These are phyloP conservation scores for Pseudomugil tenellus DNA, from an alignment of 2,797 vertebrate species.

Conservation along the genomic window DNA sequence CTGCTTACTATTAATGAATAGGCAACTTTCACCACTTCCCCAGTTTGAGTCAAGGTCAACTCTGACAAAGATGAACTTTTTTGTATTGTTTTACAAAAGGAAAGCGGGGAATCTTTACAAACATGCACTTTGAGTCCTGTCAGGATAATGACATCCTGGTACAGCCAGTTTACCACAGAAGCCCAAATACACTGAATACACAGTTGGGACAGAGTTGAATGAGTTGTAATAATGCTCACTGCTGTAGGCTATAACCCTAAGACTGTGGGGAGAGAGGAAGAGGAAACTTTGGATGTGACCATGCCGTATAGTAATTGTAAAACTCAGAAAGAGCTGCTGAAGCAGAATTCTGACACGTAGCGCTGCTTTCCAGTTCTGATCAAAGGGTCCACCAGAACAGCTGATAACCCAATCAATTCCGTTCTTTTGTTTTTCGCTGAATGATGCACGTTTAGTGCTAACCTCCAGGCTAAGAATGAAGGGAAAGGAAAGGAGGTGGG, in stretches of 20 bases:
- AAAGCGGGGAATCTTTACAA: conserved; percentile 34
- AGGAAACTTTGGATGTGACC: conserved; percentile 80
- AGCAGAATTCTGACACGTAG: conserved; percentile 86
- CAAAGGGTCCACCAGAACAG: conserved; percentile 78
- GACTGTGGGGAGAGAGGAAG: conserved; percentile 64
- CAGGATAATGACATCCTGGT: conserved; percentile 25
- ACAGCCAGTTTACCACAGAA: conserved; percentile 30
- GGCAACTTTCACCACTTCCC: conserved; percentile 59
- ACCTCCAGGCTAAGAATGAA: conserved; percentile 86
- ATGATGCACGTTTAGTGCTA: conserved; percentile 88
- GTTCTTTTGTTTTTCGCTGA: conserved; percentile 91
- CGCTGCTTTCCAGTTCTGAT: conserved; percentile 79
- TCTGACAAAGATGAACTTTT: conserved; percentile 50
- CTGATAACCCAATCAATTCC: conserved; percentile 87
- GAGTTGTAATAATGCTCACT: conserved; percentile 55
- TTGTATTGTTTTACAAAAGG: conserved; percentile 30
- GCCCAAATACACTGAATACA: conserved; percentile 47
- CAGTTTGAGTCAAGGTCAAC: conserved; percentile 60
- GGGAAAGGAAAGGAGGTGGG: conserved; percentile 52
- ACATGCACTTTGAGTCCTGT: conserved; percentile 11
- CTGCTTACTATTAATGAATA: conserved; percentile 68
- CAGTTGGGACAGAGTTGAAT: conserved; percentile 47
- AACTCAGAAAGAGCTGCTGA: conserved; percentile 86
- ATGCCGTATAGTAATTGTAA: conserved; percentile 84
- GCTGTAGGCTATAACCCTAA: conserved; percentile 72